phyloP scores from a whole-genome alignment of 1,140 invertebrate genomes.

The Anastrepha obliqua region DNA sequence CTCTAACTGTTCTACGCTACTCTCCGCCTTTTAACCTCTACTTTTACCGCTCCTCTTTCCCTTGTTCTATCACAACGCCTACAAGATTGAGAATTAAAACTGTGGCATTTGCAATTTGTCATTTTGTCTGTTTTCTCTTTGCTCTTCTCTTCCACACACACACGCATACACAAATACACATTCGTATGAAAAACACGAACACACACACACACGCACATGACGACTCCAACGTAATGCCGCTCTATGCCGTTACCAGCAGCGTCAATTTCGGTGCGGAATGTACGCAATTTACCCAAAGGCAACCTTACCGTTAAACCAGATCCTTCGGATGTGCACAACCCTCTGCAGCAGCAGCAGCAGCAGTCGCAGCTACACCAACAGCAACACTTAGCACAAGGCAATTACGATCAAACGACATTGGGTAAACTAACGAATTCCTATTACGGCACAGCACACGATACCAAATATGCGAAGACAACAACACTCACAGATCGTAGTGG shows the following conservation, averaged over 20 bases:
- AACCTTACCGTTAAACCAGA: slow-evolving; percentile 72
- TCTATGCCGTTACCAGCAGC: slow-evolving; percentile 60
- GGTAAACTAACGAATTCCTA: slow-evolving; percentile 61
- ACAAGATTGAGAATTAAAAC: slow-evolving; percentile 35
- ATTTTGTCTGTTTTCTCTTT: slow-evolving; percentile 53
- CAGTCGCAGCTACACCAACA: slow-evolving; percentile 31
- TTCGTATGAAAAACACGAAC: neutral
- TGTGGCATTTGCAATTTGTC: slow-evolving; percentile 32
- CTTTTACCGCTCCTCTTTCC: neutral
- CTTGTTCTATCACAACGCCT: neutral
- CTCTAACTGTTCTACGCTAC: neutral
- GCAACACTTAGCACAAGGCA: slow-evolving; percentile 49
- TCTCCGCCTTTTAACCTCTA: neutral
- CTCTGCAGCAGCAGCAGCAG: slow-evolving; percentile 57
- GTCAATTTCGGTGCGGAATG: slow-evolving; percentile 73
- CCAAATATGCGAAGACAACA: slow-evolving; percentile 72
- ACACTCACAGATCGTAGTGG: slow-evolving; percentile 65
- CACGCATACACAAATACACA: neutral
- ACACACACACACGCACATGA: neutral
- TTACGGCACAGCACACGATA: slow-evolving; percentile 67
- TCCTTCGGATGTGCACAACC: slow-evolving; percentile 64
- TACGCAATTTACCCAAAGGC: slow-evolving; percentile 70
- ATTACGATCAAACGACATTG: slow-evolving; percentile 61
- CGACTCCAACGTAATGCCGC: neutral
- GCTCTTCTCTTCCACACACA: slow-evolving; percentile 19